Evolutionary conservation across 2,113 vertebrate species (phyloP).

Genomic region (Elaphurus davidianus): DNA sequence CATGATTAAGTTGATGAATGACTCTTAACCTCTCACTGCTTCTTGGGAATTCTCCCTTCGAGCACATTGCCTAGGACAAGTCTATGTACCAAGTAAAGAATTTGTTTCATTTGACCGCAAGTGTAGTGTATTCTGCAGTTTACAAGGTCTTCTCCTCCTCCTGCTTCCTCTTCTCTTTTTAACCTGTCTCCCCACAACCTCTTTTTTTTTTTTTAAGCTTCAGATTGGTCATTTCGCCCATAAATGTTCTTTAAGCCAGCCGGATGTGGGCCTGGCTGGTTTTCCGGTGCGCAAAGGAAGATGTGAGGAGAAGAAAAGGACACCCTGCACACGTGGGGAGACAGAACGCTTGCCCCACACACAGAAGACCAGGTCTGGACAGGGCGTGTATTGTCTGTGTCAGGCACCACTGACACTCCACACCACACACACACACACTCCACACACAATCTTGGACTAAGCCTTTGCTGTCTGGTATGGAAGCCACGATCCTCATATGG

Average conservation of each 20-base stretch:
- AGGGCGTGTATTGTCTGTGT: background rate
- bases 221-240: background rate
- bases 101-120: constrained; percentile 30
- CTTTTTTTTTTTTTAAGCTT: background rate
- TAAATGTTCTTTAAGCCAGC: background rate
- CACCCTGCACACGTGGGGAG: background rate
- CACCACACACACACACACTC: background rate
- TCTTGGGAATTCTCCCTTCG: constrained; percentile 67
- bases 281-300: background rate
- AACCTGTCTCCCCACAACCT: background rate
- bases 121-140: constrained; percentile 14
- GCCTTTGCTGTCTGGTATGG: background rate
- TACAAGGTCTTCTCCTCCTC: background rate
- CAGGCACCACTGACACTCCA: background rate
- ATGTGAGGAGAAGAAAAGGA: background rate
- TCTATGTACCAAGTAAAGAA: constrained; percentile 66
- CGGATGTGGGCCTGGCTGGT: background rate
- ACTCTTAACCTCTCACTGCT: constrained; percentile 59
- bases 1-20: constrained; percentile 76
- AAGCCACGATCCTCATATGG: background rate
- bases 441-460: background rate
- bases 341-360: background rate
- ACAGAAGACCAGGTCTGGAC: background rate
- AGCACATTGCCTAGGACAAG: constrained; percentile 54
- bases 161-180: background rate